Evolutionary conservation across 2,888 invertebrate species (phyloP), one percentile per base, ranked within the genome.

Genomic region (Drosophila algonquin): DNA sequence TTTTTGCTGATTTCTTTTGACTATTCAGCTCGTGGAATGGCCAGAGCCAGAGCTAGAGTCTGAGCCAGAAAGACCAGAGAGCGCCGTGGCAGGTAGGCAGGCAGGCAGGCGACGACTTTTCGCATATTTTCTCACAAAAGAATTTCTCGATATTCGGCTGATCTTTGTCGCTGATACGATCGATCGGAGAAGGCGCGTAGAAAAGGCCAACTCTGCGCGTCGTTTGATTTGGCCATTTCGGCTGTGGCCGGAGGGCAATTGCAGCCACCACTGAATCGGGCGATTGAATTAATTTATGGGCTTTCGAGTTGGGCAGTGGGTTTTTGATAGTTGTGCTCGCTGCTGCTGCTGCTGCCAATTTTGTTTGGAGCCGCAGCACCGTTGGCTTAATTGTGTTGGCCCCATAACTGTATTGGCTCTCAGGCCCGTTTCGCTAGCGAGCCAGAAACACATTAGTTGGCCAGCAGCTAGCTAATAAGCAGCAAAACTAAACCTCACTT

Each of bases 41-140:
- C 69, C 65, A 77, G 55, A 53, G 63, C 57, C 48, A 55, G 27
- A 40, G 40, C 40, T 40, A 35, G 4, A 32, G 79, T 61, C 64
- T 71, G 50, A 53, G 63, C 59, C 62, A 48, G 27, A 21, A 3
- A 35, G 35, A 12, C 40, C 18, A 18, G 18, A 18, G 18, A 50
- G 62, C 56, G 35, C 12, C 4, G 35, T 12, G n/a, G 18, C 45
- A 57, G n/a, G 18, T 35, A 57, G 35, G 32, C 50, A 48, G 63
- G 63, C 62, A 57, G 35, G 44, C 50, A 48, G 63, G 63, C 62
- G 58, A 56, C 69, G 65, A 83, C 67, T 79, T 75, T 82, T 86
- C 73, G 87, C 83, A 88, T 82, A 86, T 83, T 82, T 83, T 88
- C 89, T 80, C 83, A 83, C 83, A 80, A 88, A 75, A 88, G 82